phyloP scores from a whole-genome alignment of 2,888 invertebrate genomes.

The Drosophila phalerata region DNA sequence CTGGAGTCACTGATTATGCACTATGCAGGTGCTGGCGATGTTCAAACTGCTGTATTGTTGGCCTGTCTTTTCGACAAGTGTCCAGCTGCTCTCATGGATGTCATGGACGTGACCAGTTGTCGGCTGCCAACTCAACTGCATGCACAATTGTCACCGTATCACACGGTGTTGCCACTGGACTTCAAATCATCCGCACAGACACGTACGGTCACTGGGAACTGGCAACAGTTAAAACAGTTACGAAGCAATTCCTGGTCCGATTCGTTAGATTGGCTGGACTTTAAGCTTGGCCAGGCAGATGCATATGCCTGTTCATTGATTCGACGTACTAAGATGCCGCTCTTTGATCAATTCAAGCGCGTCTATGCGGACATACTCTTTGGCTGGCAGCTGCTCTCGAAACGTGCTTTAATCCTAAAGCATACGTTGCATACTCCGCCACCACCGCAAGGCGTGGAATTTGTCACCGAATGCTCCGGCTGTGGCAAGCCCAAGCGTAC shows the following conservation, averaged over 20 bases:
- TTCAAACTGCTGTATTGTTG: constrained; percentile 97
- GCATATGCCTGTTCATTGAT: constrained; percentile 81
- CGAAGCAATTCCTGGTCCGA: constrained; percentile 96
- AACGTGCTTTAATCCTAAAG: constrained; percentile 91
- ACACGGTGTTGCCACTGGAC: constrained; percentile 93
- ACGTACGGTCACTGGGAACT: constrained; percentile 87
- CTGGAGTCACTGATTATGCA: constrained; percentile 94
- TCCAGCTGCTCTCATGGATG: constrained; percentile 84
- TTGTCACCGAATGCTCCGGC: constrained; percentile 90
- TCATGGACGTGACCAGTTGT: constrained; percentile 48
- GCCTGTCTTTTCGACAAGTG: constrained; percentile 94
- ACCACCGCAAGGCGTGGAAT: constrained; percentile 89
- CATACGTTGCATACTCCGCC: constrained; percentile 86
- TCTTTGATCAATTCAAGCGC: constrained; percentile 93
- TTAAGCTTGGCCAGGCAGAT: constrained; percentile 64
- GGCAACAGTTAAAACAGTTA: constrained; percentile 89
- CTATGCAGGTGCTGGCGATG: constrained; percentile 92
- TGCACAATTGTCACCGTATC: constrained; percentile 89
- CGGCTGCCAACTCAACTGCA: constrained; percentile 83
- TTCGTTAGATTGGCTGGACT: constrained; percentile 88
- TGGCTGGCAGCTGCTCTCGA: constrained; percentile 92
- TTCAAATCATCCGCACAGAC: constrained; percentile 87
- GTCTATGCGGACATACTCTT: constrained; percentile 96
- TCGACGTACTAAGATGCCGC: constrained; percentile 82
- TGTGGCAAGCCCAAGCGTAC: constrained; percentile 90